Conservation (phyloP, 1,140 invertebrate genomes). For the Calephelis nemesis region DNA sequence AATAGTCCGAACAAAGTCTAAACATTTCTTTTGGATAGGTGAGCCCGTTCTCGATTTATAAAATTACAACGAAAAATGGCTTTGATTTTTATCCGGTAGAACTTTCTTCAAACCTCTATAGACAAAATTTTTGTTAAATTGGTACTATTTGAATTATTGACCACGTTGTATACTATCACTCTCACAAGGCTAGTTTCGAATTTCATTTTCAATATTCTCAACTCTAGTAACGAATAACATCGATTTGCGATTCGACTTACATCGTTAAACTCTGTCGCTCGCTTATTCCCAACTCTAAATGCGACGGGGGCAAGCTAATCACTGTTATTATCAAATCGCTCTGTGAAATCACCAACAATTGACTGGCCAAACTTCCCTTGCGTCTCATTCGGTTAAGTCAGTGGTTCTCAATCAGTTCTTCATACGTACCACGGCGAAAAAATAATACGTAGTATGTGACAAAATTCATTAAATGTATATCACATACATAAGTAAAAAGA, state of each 20-base stretch:
- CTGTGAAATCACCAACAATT: conserved; percentile 69
- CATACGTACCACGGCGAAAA: no score
- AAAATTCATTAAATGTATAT: no score
- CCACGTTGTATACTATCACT: conserved; percentile 4
- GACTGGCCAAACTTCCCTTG: conserved; percentile 60
- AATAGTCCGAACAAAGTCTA: no score
- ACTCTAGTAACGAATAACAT: conserved; percentile 17
- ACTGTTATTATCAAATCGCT: conserved; percentile 68
- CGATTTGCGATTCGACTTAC: conserved; percentile 17
- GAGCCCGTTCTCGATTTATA: no score
- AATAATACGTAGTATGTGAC: no score
- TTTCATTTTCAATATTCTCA: conserved; percentile 19
- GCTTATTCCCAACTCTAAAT: conserved; percentile 36
- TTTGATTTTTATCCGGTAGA: no score
- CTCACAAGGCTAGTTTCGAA: conserved; percentile 2
- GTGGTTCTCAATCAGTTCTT: no score
- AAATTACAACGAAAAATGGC: no score
- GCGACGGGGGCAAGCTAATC: conserved; percentile 59
- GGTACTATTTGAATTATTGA: background rate
- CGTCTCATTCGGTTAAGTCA: conserved; percentile 56
- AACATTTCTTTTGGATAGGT: no score
- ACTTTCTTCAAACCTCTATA: no score
- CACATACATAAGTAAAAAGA: no score
- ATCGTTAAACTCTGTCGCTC: conserved; percentile 17
- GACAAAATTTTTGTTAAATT: background rate